Conservation (phyloP, 2,113 vertebrate species). For the Plestiodon gilberti region DNA sequence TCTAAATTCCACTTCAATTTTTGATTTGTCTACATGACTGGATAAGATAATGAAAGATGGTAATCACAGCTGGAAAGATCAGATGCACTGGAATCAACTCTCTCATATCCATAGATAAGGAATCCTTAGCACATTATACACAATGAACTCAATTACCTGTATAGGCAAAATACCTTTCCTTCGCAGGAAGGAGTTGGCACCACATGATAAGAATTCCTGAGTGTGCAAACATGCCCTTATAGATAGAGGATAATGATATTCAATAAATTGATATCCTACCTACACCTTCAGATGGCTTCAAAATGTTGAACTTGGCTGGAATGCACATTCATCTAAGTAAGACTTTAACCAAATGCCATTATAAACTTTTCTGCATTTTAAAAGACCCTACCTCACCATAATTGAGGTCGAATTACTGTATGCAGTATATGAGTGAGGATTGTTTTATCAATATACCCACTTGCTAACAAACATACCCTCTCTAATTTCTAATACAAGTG, state of each 20-base stretch:
- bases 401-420: background rate
- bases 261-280: background rate
- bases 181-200: background rate
- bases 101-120: background rate
- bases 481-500: background rate
- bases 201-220: background rate
- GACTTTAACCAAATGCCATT: background rate
- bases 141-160: background rate
- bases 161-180: background rate
- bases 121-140: background rate
- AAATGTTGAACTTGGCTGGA: background rate
- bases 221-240: background rate
- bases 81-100: background rate
- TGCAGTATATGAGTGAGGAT: too few relatives aligned
- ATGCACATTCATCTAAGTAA: background rate
- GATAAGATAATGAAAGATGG: background rate
- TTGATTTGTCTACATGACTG: background rate
- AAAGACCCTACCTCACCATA: too few relatives aligned
- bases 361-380: background rate
- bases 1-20: background rate
- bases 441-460: background rate
- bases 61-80: background rate
- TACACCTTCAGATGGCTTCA: background rate
- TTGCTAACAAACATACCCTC: background rate
- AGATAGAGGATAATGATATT: too few relatives aligned